Percentiles rank a stretch among this genome's conserved stretches.
phyloP scores from a whole-genome alignment of 2,113 vertebrate species.

The Dryoscopus gambensis region DNA sequence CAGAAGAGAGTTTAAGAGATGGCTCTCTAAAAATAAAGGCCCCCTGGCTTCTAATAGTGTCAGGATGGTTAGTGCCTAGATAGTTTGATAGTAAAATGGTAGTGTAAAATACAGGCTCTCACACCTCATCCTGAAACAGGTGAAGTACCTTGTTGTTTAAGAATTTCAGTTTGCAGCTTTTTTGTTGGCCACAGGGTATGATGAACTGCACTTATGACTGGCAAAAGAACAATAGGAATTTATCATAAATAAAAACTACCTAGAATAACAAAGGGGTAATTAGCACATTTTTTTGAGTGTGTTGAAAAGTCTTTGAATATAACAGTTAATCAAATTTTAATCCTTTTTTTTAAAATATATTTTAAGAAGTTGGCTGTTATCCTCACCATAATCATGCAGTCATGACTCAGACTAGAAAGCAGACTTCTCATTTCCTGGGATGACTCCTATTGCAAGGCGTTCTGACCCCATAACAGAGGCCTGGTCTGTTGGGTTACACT shows the following conservation, averaged over 20 bases:
- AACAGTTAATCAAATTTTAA: neutral
- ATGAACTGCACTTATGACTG: neutral
- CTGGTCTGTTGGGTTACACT: neutral
- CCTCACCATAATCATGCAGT: accelerated
- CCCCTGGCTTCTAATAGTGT: neutral
- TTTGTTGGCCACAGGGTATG: neutral
- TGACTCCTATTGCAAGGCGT: neutral
- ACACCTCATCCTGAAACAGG: neutral
- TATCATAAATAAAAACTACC: neutral
- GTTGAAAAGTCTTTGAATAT: neutral
- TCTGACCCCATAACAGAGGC: neutral
- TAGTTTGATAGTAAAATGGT: neutral
- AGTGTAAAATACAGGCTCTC: neutral
- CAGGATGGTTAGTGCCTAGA: neutral
- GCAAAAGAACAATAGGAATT: neutral
- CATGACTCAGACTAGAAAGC: neutral
- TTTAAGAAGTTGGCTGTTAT: neutral
- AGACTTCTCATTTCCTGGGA: neutral
- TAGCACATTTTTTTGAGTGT: neutral
- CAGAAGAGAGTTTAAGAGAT: neutral
- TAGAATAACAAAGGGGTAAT: neutral
- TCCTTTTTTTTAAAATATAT: neutral
- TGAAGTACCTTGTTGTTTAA: neutral
- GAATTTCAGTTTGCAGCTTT: neutral
- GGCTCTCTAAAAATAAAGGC: neutral